Base-by-base conservation (phyloP, 2,888 invertebrate species). In the Xestia c-nigrum region DNA sequence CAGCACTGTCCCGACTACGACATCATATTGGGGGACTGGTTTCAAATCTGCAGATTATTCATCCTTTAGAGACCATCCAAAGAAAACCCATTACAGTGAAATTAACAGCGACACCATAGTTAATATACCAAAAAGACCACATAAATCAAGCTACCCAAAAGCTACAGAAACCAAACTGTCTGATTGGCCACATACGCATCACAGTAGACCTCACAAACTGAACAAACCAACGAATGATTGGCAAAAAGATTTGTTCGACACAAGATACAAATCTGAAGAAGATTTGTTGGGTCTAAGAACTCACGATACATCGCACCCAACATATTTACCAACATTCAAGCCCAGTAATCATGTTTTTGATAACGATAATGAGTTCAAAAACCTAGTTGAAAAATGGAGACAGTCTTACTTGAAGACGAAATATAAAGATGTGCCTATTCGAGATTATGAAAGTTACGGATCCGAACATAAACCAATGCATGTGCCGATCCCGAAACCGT, bases 251-350 rank as follows among this genome's bases (percentile, higher is more conserved):
- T 87, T 89, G 65, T 84, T 90, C 40, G 91, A 89, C 52, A 94
- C 90, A 38, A 92, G 94, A 86, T 96, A 93, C 80, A 96, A 96
- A 87, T 94, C 95, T 1, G 96, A 96, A 89, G 96, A 96, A 88
- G 96, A 96, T 90, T 92, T 96, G 74, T 85, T 96, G 72, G 96
- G 93, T 38, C 90, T 96, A 12, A 92, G 96, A 89, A 96, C 94
- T 71, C 95, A 95, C 59, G 96, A 96, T 74, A 94, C 95, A 1
- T 93, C 94, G 24, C 95, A 94, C 76, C 93, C 95, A 16, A 92
- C 94, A 4, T 94, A 96, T 85, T 87, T 95, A 76, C 95, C 95
- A 24, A 90, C 91, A 43, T 94, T 91, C 76, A 93, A 93, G 67
- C 93, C 93, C 4, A 92, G 80, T 71, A 90, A 89, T 63, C 91